Base-by-base conservation (phyloP, 2,888 invertebrate species). In the Eupeodes latifasciatus region DNA sequence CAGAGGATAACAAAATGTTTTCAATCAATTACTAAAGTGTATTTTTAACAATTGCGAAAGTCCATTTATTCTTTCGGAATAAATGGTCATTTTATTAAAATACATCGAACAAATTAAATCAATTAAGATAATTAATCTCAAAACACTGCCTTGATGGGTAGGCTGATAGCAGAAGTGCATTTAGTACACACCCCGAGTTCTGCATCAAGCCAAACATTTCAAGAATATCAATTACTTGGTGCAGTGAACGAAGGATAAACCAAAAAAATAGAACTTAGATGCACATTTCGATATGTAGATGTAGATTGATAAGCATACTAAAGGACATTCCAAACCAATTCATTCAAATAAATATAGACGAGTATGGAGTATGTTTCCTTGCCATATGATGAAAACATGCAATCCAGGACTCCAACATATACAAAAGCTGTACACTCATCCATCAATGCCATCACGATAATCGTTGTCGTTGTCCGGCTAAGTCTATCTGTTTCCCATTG, bases 391-490 rank as follows among this genome's bases (percentile, higher is more conserved):
- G 61, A 72, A 81, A 74, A 74, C 87, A 81, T 77, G 84, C 84
- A 87, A 81, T 74, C 75, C 40, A 81, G 74, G 77, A 84, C 67
- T 67, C 14, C 2, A 27, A 53, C 2, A n/a, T 40, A 1, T 9
- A 55, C 53, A 71, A 36, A 64, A 66, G 66, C 75, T 62, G 72
- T 69, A 72, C 72, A 77, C 72, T 72, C 80, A 83, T 88, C 84
- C 81, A 85, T 88, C 88, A 88, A 77, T 85, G 88, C 84, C 81
- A 85, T 78, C 69, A 69, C 27, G 84, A 85, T 84, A 85, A 88
- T 75, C 84, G 88, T 34, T 53, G 47, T 34, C 40, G 67, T 67
- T 51, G 36, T 51, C 67, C 67, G 10, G 51, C n/a, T 49, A 19
- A 81, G 77, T 81, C 74, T 79, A 88, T 84, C 81, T 72, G 69